Evolutionary conservation across 2,888 invertebrate genomes (phyloP).

Genomic region (Eulithis testata): DNA sequence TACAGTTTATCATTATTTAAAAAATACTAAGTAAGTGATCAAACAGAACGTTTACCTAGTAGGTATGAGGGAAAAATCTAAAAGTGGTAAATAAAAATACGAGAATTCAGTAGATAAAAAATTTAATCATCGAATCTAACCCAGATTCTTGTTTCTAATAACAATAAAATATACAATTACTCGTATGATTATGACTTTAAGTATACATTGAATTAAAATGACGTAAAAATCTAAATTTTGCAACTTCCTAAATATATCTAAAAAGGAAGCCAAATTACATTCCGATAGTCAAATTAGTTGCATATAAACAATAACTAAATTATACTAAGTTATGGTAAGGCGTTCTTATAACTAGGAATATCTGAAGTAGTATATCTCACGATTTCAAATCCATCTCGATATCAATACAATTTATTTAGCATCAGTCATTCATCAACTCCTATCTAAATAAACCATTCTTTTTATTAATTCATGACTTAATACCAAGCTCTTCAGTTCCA

Average conservation of each 20-base stretch:
- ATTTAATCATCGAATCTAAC: conserved; percentile 76
- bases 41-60: too few relatives aligned
- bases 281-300: conserved; percentile 61
- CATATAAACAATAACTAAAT: conserved; percentile 48
- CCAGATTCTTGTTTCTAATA: conserved; percentile 72
- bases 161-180: conserved; percentile 76
- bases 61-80: too few relatives aligned
- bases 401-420: conserved; percentile 27
- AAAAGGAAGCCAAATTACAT: conserved; percentile 65
- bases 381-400: conserved; percentile 26
- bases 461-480: conserved; percentile 24
- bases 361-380: conserved; percentile 27
- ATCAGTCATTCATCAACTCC: conserved; percentile 36
- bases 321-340: conserved; percentile 42
- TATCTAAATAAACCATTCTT: conserved; percentile 24
- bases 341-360: conserved; percentile 28
- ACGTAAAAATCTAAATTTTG: conserved; percentile 31
- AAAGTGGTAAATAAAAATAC: conserved; percentile 38
- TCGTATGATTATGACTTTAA: conserved; percentile 52
- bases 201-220: conserved; percentile 53
- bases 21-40: too few relatives aligned
- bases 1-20: too few relatives aligned
- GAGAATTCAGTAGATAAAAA: conserved; percentile 67
- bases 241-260: conserved; percentile 26
- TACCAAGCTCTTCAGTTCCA: conserved; percentile 35